Conservation (phyloP, 2,888 invertebrate genomes). For the Drosophila incognita region DNA sequence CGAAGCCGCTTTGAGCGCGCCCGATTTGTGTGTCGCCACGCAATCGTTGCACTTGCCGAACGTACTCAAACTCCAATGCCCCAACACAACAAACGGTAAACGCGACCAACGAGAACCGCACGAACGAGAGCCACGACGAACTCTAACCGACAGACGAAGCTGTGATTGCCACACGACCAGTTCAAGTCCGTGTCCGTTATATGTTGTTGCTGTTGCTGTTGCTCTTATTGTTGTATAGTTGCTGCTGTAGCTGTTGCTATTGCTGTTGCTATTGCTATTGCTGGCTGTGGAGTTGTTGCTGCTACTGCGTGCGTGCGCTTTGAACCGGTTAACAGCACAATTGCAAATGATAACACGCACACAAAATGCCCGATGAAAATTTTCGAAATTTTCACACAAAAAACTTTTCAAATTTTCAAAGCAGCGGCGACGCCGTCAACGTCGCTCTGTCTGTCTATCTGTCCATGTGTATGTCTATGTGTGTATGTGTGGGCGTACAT, state of each 20-base stretch:
- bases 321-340: constrained; percentile 80
- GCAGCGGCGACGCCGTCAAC: constrained; percentile 48
- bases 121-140: constrained; percentile 38
- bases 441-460: constrained; percentile 44
- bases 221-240: constrained; percentile 17
- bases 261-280: constrained; percentile 7
- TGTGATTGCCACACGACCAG: constrained; percentile 34
- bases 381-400: constrained; percentile 80
- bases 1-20: constrained; percentile 59
- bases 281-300: constrained; percentile 23
- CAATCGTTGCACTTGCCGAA: constrained; percentile 56
- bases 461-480: constrained; percentile 20
- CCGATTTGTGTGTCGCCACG: constrained; percentile 36
- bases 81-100: constrained; percentile 4
- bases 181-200: constrained; percentile 34
- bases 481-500: constrained; percentile 48
- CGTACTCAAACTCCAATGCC: constrained; percentile 17
- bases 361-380: constrained; percentile 68
- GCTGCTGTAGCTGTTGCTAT: constrained; percentile 20
- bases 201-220: constrained; percentile 18
- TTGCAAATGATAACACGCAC: constrained; percentile 81
- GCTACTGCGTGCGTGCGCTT: constrained; percentile 59
- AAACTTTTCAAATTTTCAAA: constrained; percentile 77
- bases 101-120: constrained; percentile 47
- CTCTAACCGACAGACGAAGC: constrained; percentile 43